Evolutionary conservation across 2,113 vertebrate genomes (phyloP), one percentile per base, ranked within the genome.

Genomic region (Anarhynchus alexandrinus): DNA sequence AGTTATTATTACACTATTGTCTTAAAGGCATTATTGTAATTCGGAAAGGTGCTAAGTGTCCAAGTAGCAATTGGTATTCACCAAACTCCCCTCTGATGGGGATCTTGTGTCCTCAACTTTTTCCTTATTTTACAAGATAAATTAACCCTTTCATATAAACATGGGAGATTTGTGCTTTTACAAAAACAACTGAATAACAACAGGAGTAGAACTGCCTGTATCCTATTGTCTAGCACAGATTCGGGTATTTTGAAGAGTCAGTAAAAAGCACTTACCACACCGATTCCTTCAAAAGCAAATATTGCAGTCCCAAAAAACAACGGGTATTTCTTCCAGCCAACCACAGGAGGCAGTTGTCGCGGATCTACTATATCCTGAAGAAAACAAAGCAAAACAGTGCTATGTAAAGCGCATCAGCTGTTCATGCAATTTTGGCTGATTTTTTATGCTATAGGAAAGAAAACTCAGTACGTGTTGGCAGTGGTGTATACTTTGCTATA

Each of bases 241-340:
- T 10, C 29, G 40, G 23, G 16, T 21, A 78, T 55, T 81, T 17
- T 73, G 49, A 74, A 77, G 30, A 74, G 13, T 71, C 26, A 52
- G 21, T 13, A 71, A 92, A 58, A 91, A 74, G 87, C 94, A 96
- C 98, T 98, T 97, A 99, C 99, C 98, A 99, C 98, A 95, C 99
- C 99, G 0, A 99, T 99, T 91, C 99, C 99, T 97, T 99, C 99
- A 96, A 99, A 99, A 76, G 99, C 99, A 98, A 99, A 99, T 84
- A 99, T 96, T 57, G 98, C 99, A 17, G 98, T 99, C 45, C 98
- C 99, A 96, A 99, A 99, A 97, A 99, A 99, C 29, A 99, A 98
- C 2, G 98, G 98, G 49, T 98, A 99, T 82, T 98, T 98, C 88
- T 98, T 99, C 98, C 98, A 99, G 38, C 97, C 98, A 83, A 97